Evolutionary conservation across 2,113 vertebrate species (phyloP).

Genomic region (Percina caprodes): DNA sequence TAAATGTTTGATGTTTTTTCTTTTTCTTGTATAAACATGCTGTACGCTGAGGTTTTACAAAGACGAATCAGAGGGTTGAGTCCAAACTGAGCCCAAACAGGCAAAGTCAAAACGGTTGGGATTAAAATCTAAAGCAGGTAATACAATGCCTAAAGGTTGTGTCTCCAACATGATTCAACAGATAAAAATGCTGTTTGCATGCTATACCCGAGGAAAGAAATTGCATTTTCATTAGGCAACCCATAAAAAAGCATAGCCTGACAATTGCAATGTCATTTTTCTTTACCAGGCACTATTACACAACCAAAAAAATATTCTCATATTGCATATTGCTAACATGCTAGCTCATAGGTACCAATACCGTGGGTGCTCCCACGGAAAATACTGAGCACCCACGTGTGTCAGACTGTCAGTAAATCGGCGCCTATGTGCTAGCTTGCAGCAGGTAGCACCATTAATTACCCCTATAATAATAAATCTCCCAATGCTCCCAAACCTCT

Average conservation of each 20-base stretch:
- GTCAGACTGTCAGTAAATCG: too few species aligned
- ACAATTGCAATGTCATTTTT: neutral
- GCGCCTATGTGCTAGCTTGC: neutral
- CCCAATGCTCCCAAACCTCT: neutral
- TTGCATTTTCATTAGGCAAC: neutral
- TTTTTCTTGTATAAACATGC: neutral
- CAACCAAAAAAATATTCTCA: neutral
- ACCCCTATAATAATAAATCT: neutral
- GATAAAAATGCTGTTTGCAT: neutral
- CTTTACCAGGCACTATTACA: neutral
- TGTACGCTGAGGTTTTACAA: slow-evolving; percentile 9
- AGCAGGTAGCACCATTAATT: slow-evolving; percentile 27
- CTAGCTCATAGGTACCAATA: neutral
- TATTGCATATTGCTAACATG: neutral
- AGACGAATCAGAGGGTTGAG: neutral
- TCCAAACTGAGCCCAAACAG: slow-evolving; percentile 22
- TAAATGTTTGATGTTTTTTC: neutral
- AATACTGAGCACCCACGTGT: too few species aligned
- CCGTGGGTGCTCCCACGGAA: too few species aligned
- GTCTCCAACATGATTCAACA: slow-evolving; percentile 13
- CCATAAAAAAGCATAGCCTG: neutral
- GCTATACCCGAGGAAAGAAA: neutral
- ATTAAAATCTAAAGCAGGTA: neutral
- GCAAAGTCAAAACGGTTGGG: neutral
- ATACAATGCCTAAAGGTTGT: slow-evolving; percentile 18